Evolutionary conservation across 2,113 vertebrate genomes (phyloP).

Genomic region (Rafetus swinhoei): DNA sequence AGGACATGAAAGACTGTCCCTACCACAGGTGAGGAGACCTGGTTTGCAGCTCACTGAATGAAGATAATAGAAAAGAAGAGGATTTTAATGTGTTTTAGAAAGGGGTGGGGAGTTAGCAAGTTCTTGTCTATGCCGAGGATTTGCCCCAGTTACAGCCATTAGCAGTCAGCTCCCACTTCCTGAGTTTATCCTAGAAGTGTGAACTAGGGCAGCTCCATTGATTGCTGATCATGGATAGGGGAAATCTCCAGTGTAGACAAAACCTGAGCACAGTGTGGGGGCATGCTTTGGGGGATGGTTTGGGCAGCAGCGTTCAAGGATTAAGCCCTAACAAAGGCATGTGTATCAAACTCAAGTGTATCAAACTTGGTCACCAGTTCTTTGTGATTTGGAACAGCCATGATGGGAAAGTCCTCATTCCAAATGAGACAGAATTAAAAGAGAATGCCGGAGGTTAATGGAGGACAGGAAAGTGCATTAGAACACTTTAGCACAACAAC

Average conservation of each 20-base stretch:
- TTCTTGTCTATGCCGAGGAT: background rate
- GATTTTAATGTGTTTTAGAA: background rate
- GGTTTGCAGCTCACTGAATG: background rate
- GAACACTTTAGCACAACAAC: constrained; percentile 26
- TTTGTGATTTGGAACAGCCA: background rate
- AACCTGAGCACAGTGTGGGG: background rate
- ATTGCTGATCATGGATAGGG: background rate
- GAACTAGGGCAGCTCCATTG: background rate
- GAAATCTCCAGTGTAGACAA: background rate
- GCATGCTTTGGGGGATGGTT: background rate
- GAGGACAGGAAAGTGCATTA: constrained; percentile 43
- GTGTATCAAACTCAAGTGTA: constrained; percentile 31
- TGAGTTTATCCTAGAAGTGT: background rate
- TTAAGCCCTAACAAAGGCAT: background rate
- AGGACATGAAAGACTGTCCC: background rate
- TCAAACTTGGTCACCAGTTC: background rate
- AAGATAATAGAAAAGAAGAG: background rate
- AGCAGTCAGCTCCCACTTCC: background rate
- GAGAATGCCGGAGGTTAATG: background rate
- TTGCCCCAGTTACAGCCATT: background rate
- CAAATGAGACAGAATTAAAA: constrained; percentile 14
- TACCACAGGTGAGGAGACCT: background rate
- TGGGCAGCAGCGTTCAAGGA: background rate
- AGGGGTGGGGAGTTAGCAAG: background rate
- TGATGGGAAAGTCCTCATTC: background rate